Evolutionary conservation across 2,113 vertebrate genomes (phyloP).

Genomic region (Nannobrachium achirus): DNA sequence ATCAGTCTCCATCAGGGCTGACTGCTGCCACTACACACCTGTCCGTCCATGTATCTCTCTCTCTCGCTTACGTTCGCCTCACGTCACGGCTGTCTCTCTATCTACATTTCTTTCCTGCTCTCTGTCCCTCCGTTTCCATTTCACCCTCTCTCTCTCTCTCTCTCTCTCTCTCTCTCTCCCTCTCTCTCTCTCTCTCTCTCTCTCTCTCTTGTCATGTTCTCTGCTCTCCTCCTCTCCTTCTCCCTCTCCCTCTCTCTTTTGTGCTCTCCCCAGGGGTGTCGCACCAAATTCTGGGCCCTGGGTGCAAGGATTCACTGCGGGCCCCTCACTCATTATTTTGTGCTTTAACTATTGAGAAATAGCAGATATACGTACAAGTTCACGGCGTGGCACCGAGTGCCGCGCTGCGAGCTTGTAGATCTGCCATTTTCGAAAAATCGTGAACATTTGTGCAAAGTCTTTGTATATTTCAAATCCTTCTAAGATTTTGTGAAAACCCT

Average conservation of each 20-base stretch:
- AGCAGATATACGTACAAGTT: too few relatives aligned
- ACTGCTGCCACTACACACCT: constrained; percentile 74
- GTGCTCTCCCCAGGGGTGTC: not conserved
- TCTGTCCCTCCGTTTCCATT: constrained; percentile 13
- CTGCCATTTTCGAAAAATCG: too few relatives aligned
- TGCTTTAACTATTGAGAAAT: too few relatives aligned
- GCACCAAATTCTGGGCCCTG: too few relatives aligned
- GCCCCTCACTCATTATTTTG: too few relatives aligned
- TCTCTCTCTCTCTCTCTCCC: not conserved
- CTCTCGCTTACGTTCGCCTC: not conserved
- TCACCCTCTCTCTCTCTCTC: not conserved
- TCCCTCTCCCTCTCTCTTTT: not conserved
- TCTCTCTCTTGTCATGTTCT: not conserved
- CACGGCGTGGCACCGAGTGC: too few relatives aligned
- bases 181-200: not conserved
- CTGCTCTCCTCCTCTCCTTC: constrained; percentile 2
- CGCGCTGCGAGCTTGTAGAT: too few relatives aligned
- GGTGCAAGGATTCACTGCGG: too few relatives aligned
- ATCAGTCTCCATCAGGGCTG: constrained; percentile 74
- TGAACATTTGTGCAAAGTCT: too few relatives aligned
- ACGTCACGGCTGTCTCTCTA: not conserved
- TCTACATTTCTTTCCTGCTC: constrained; percentile 55
- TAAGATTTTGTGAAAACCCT: too few relatives aligned
- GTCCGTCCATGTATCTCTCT: constrained; percentile 66
- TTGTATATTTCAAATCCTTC: too few relatives aligned